These are phyloP conservation scores for Toxotes lorentzi DNA, from an alignment of 2,797 vertebrate species.

Conservation along the genomic window DNA sequence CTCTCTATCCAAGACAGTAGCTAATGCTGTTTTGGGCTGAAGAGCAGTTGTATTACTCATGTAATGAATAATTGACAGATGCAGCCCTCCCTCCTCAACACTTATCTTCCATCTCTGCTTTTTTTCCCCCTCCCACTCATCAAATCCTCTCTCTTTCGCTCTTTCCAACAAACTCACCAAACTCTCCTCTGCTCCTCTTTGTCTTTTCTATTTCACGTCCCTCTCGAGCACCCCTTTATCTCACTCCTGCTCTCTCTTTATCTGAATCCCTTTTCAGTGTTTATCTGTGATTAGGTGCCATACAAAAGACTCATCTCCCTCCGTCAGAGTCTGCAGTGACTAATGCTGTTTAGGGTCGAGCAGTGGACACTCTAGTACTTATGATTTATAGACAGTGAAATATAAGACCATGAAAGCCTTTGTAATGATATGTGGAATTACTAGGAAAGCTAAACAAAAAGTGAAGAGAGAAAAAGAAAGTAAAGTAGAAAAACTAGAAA, in stretches of 20 bases:
- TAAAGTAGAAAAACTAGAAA: background rate
- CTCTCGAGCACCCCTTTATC: constrained; percentile 22
- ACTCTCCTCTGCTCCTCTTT: constrained; percentile 13
- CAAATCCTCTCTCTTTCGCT: constrained; percentile 28
- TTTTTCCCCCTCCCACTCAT: constrained; percentile 45
- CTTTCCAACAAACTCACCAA: constrained; percentile 18
- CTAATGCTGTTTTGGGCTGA: constrained; percentile 33
- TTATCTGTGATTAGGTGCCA: constrained; percentile 39
- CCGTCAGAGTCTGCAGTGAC: background rate
- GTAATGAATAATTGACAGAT: constrained; percentile 60
- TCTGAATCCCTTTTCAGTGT: constrained; percentile 24
- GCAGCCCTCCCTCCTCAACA: constrained; percentile 34
- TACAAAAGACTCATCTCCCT: constrained; percentile 28
- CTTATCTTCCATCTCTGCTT: constrained; percentile 48
- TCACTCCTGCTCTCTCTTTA: constrained; percentile 13
- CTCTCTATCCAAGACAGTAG: constrained; percentile 28
- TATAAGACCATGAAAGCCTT: background rate
- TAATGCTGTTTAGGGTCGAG: constrained; percentile 3
- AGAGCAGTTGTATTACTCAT: constrained; percentile 35
- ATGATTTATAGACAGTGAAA: background rate
- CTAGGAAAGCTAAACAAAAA: background rate
- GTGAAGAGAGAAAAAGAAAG: background rate
- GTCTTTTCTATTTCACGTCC: background rate
- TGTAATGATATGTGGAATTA: background rate
- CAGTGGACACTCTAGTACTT: background rate